Conservation (phyloP, 37 sponge, comb jelly and placozoan genomes). For the Lycopodina hypogea region DNA sequence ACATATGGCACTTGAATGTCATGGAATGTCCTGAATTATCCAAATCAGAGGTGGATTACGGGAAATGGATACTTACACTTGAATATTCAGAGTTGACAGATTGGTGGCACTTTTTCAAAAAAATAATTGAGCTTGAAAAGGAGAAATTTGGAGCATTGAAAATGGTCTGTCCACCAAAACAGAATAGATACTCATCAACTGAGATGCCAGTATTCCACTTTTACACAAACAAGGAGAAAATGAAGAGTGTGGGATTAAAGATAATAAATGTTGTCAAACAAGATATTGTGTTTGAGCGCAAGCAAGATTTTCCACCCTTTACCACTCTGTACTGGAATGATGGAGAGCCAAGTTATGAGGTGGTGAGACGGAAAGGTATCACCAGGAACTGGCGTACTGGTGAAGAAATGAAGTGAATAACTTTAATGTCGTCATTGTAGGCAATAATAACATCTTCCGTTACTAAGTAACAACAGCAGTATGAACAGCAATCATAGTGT, state of each 20-base stretch:
- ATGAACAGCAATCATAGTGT: too few species aligned
- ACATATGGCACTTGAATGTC: neutral
- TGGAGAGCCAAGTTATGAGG: neutral
- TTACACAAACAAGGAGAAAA: neutral
- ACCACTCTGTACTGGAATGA: conserved; percentile 3
- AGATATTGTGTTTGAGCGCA: conserved; percentile 34
- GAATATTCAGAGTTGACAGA: neutral
- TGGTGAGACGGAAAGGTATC: too few species aligned
- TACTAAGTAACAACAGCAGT: too few species aligned
- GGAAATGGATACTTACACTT: conserved; percentile 1
- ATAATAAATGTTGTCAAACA: conserved; percentile 38
- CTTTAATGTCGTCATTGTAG: too few species aligned
- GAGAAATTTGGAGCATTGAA: neutral
- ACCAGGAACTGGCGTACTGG: too few species aligned
- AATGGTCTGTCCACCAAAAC: conserved; percentile 4
- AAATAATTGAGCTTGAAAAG: neutral
- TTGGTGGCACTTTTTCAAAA: neutral
- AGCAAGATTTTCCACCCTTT: conserved; percentile 26
- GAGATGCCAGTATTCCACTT: neutral
- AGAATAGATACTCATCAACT: neutral
- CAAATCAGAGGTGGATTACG: neutral
- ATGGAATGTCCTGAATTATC: neutral
- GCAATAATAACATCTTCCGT: too few species aligned
- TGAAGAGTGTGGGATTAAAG: conserved; percentile 31
- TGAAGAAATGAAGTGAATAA: too few species aligned